Base-by-base conservation (phyloP, 2,888 invertebrate species). In the Eulithis testata region DNA sequence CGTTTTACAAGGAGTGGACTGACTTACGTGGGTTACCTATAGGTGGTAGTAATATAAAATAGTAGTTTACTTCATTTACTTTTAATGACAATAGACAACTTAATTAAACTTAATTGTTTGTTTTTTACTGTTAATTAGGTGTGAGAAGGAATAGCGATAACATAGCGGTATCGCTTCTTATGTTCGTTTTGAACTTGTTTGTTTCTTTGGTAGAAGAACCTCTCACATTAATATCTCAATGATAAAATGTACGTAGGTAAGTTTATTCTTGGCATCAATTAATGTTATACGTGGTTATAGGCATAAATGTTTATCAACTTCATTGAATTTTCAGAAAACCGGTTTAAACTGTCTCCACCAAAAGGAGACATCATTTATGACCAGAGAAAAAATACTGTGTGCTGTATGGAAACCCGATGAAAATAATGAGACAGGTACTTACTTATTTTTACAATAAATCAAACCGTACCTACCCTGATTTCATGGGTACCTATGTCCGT, bases 11-110 rank as follows among this genome's bases (percentile, higher is more conserved):
- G 21, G 21, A 21, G 21, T 21, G 21, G 21, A 21, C 21, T 21
- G 21, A 21, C 21, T 21, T 21, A 21, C 21, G 21, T 21, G 21
- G 21, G 21, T 21, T 21, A 2, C 21, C 21, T 21, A 21, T 21
- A 21, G 21, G 21, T n/a, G n/a, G 51, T 47, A 45, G 27, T 62
- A 54, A 58, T 60, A 37, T 57, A 40, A 50, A 14, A 45, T 44
- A 60, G 65, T 70, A 63, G 62, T 68, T 58, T 65, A 50, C 56
- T 65, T 21, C 36, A 43, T 65, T 69, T 65, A 11, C 52, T 63
- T 61, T 56, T 60, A 56, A 60, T 65, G 60, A 57, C 44, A 52
- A 73, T 66, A 69, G 64, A 63, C 69, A 61, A 43, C 65, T 62
- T 63, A 69, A 53, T 59, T 27, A 54, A 60, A 60, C 31, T 27